Base-by-base conservation (phyloP, 2,797 vertebrate species). In the Mormyrus proboscirostris region DNA sequence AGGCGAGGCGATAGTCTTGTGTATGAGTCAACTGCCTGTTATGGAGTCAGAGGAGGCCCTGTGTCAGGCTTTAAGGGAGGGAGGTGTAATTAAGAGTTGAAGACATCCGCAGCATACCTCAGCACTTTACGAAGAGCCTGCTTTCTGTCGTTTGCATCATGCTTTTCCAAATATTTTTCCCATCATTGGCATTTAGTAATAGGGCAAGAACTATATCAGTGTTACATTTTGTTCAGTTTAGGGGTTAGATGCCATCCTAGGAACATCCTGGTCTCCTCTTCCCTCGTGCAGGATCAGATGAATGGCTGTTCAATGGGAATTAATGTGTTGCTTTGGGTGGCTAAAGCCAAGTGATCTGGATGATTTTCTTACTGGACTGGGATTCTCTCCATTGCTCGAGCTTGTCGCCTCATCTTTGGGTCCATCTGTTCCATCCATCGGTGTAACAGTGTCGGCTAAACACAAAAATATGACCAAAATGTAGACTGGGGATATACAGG, bases 41-140 rank as follows among this genome's bases (percentile, higher is more conserved):
- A 44, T 88, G 8, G 10, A 87, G 41, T 25, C 3, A 10, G 76
- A 41, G 79, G 29, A 62, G 82, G 88, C 88, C n/a, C 3, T 16
- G 49, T 84, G 87, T 88, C 41, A 86, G 8, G 51, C 5, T 44
- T 16, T 16, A 59, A 50, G 82, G 55, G 57, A 22, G 55, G 90
- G 88, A 62, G 89, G 88, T 87, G 87, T 90, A 84, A 90, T 89
- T 91, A 89, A 19, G 89, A 90, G 86, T 73, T 90, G 41, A 76
- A 88, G 91, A 57, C 76, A 62, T 65, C n/a, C 38, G 62, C 49
- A 38, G 49, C 79, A 53, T 14, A 16, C 14, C 82, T 16, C 2
- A 85, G 33, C 12, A 9, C 49, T 38, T 14, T 50, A 33, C 44
- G 4, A 12, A 25, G n/a, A 50, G 4, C 19, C 76, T 47, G 41